Conservation (phyloP, 2,888 invertebrate genomes). For the Cheilosia impressa region DNA sequence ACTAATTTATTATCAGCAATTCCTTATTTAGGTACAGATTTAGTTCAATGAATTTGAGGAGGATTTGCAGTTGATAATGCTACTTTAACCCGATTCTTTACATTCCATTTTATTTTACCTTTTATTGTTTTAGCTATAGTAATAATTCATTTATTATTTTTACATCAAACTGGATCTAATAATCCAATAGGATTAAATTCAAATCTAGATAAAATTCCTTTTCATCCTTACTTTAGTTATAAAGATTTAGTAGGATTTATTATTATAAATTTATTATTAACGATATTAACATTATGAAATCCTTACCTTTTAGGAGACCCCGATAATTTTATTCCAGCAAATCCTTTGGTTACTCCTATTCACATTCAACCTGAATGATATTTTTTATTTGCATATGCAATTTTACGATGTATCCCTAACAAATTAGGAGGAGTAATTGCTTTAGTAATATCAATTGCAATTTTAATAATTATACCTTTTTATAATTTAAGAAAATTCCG, state of each 20-base stretch:
- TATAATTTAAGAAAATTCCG: conserved; percentile 85
- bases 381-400: conserved; percentile 92
- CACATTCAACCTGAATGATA: conserved; percentile 95
- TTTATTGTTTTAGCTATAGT: conserved; percentile 87
- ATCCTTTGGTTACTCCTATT: conserved; percentile 87
- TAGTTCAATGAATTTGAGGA: conserved; percentile 90
- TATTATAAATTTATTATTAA: conserved; percentile 79
- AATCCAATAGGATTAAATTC: conserved; percentile 88
- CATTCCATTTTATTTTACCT: conserved; percentile 89
- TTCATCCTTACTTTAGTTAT: conserved; percentile 87
- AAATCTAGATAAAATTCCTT: conserved; percentile 88
- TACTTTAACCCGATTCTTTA: conserved; percentile 90
- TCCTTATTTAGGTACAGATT: conserved; percentile 86
- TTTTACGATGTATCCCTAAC: conserved; percentile 91
- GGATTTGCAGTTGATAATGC: conserved; percentile 90
- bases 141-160: conserved; percentile 87
- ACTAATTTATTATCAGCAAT: conserved; percentile 90
- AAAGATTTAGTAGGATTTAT: conserved; percentile 88
- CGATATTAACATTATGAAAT: conserved; percentile 84
- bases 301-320: conserved; percentile 88
- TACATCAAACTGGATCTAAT: conserved; percentile 88
- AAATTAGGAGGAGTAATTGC: conserved; percentile 89
- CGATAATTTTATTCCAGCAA: conserved; percentile 88
- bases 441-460: conserved; percentile 86
- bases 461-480: conserved; percentile 87